Conservation (phyloP, 2,113 vertebrate genomes). For the Acinonyx jubatus region DNA sequence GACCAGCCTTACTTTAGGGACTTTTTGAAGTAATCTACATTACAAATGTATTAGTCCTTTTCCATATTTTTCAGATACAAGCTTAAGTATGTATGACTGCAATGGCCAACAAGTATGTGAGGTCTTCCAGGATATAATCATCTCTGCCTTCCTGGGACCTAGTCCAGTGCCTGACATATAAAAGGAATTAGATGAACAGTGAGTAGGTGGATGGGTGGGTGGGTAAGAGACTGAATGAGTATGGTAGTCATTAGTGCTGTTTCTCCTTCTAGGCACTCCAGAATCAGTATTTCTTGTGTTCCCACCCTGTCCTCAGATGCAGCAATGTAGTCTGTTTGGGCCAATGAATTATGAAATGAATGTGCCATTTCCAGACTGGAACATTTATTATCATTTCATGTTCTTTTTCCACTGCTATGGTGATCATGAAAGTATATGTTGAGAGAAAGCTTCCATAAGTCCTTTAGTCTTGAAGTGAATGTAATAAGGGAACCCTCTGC, state of each 20-base stretch:
- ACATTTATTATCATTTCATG: background rate
- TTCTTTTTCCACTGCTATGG: background rate
- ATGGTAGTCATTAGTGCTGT: background rate
- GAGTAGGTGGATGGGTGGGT: background rate
- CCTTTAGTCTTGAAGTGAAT: background rate
- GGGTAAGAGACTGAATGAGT: background rate
- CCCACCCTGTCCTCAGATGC: background rate
- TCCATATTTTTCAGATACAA: conserved; percentile 10
- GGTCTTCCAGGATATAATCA: background rate
- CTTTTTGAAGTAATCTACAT: background rate
- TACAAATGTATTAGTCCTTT: background rate
- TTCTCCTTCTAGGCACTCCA: background rate
- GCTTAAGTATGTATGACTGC: background rate
- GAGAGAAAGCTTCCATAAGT: background rate
- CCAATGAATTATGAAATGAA: background rate
- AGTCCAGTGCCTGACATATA: background rate
- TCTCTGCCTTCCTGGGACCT: background rate
- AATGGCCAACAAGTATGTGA: background rate
- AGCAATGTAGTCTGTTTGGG: background rate
- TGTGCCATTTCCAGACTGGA: background rate
- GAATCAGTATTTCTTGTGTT: background rate
- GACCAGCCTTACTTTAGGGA: background rate
- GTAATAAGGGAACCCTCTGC: background rate
- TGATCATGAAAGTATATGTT: background rate
- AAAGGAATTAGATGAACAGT: background rate